Base-by-base conservation (phyloP, 2,797 vertebrate species). In the Danio albolineatus region DNA sequence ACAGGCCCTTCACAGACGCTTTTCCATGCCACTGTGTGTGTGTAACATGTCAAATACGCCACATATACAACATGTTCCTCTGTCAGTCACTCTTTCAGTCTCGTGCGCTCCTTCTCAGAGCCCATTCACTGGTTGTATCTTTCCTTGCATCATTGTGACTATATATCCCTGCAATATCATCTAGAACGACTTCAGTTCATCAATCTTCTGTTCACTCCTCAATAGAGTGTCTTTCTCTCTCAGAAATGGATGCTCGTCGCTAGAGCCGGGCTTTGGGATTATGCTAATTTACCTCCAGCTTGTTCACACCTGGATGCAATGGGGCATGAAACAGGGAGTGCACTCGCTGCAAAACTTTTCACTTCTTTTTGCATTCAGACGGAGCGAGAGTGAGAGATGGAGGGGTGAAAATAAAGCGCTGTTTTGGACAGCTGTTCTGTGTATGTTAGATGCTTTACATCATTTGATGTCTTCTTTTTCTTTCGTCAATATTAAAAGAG, bases 281-380 rank as follows among this genome's bases (percentile, higher is more conserved):
- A 93, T 92, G 90, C 88, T 92, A 88, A 93, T 91, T 79, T 88
- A 90, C 91, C 91, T 93, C 85, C 82, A 85, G 78, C 72, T 86
- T 39, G 51, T 86, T 91, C 82, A 85, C 90, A 92, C 92, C 91
- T 93, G 88, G 88, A 86, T 86, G 88, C 90, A 92, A 89, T 90
- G 88, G 89, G 90, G 88, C 91, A 91, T 92, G 91, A 94, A 93
- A 93, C 91, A 90, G 85, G 90, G 82, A 89, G 89, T 91, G 82
- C 87, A 86, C 85, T 89, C 82, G 36, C 67, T 71, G 79, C 78
- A 87, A 91, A 90, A 90, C 89, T 46, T 79, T 79, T n/a, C 7
- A 60, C 86, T 56, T 65, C 80, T 54, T 43, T 10, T 28, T 28
- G 28, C 66, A 83, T 85, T 88, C 60, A 73, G 21, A 57, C 21